phyloP scores from a whole-genome alignment of 2,113 vertebrate genomes.

The Zapornia atra region DNA sequence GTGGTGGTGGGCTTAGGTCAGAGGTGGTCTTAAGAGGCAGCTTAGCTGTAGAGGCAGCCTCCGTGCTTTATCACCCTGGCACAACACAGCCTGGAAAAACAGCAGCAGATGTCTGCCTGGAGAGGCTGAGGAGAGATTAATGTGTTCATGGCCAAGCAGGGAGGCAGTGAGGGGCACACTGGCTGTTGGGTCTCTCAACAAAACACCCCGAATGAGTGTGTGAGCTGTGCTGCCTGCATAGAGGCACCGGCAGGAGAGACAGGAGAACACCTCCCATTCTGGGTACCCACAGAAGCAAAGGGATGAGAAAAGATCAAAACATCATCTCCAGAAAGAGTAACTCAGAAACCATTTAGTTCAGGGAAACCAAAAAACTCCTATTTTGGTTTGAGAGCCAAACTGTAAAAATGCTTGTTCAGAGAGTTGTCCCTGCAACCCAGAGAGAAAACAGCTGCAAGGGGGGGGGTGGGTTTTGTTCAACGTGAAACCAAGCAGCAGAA shows the following conservation, averaged over 20 bases:
- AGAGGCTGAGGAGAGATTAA: slow-evolving; percentile 5
- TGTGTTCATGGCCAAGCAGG: rapidly evolving
- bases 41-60: background rate
- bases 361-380: background rate
- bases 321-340: background rate
- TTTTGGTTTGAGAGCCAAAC: background rate
- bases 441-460: slow-evolving; percentile 18
- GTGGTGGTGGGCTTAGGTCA: background rate
- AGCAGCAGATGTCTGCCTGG: slow-evolving; percentile 2
- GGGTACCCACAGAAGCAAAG: background rate
- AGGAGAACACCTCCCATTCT: background rate
- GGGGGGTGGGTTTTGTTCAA: background rate
- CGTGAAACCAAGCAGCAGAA: background rate
- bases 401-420: background rate
- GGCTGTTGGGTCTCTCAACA: background rate
- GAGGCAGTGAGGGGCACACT: background rate
- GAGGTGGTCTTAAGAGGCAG: background rate
- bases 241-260: background rate
- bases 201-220: rapidly evolving
- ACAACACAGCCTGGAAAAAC: background rate
- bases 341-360: background rate
- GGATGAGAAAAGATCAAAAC: background rate
- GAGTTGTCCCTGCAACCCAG: rapidly evolving
- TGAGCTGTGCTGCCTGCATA: rapidly evolving
- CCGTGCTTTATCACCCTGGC: background rate